Evolutionary conservation across 2,113 vertebrate genomes (phyloP).

Genomic region (Oryzias celebensis): DNA sequence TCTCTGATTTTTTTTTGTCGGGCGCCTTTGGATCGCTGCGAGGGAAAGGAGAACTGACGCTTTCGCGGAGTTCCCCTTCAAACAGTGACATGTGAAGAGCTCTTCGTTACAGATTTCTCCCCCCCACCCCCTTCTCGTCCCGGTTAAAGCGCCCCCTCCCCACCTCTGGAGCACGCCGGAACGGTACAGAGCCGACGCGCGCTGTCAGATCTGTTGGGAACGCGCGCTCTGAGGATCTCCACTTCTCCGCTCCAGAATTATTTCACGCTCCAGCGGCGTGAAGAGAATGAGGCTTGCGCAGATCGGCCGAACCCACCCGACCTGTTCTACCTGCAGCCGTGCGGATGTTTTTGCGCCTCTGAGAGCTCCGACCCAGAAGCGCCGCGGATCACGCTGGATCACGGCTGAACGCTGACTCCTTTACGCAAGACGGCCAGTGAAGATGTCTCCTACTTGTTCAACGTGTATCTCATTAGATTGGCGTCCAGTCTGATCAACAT

Average conservation of each 20-base stretch:
- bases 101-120: background rate
- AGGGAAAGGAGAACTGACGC: slow-evolving; percentile 15
- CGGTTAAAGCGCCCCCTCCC: slow-evolving; percentile 14
- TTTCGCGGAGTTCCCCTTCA: slow-evolving; percentile 52
- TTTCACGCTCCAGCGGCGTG: background rate
- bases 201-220: slow-evolving; percentile 34
- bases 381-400: slow-evolving; percentile 10
- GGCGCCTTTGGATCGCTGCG: slow-evolving; percentile 26
- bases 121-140: background rate
- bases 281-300: slow-evolving; percentile 63
- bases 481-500: slow-evolving; percentile 78
- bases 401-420: slow-evolving; percentile 71
- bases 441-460: slow-evolving; percentile 71
- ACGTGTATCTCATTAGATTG: slow-evolving; percentile 71
- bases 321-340: slow-evolving; percentile 64
- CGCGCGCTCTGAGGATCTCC: slow-evolving; percentile 26
- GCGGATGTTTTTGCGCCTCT: slow-evolving; percentile 47
- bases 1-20: slow-evolving; percentile 6
- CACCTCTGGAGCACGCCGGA: slow-evolving; percentile 13
- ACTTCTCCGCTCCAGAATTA: slow-evolving; percentile 6
- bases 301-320: slow-evolving; percentile 45
- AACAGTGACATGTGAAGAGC: slow-evolving; percentile 27
- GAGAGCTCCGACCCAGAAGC: slow-evolving; percentile 14
- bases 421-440: slow-evolving; percentile 76
- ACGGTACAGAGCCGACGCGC: slow-evolving; percentile 32